Evolutionary conservation across 2,797 vertebrate species (phyloP).

Genomic region (Malurus splendens): DNA sequence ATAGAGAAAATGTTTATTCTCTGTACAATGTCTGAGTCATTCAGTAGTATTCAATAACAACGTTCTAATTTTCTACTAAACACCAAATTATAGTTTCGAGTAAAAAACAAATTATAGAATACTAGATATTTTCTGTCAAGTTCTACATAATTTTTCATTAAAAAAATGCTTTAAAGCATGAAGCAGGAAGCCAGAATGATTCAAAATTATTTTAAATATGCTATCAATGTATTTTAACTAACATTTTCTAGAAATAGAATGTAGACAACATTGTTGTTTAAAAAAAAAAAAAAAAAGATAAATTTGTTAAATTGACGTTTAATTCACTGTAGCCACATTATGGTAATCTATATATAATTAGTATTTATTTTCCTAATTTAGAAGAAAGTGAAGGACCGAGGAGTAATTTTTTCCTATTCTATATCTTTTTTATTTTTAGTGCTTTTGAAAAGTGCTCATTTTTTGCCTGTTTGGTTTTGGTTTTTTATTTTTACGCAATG

Average conservation of each 20-base stretch:
- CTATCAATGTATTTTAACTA: background rate
- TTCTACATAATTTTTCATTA: background rate
- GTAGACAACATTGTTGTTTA: background rate
- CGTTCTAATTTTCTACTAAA: background rate
- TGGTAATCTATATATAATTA: background rate
- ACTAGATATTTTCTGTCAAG: background rate
- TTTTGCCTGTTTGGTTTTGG: background rate
- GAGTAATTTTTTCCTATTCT: background rate
- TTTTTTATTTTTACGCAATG: rapidly evolving
- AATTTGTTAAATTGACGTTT: background rate
- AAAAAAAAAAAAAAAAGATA: background rate
- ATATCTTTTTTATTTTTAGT: background rate
- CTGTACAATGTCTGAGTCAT: background rate
- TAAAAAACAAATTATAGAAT: background rate
- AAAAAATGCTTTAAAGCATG: background rate
- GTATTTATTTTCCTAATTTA: background rate
- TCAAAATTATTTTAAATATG: background rate
- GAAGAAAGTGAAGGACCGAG: background rate
- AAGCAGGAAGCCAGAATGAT: background rate
- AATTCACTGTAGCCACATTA: background rate
- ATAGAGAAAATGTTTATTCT: background rate
- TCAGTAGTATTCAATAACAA: background rate
- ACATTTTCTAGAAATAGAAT: background rate
- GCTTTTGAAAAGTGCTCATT: background rate
- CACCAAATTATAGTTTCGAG: background rate